Base-by-base conservation (phyloP, 92 coral and sea anemone species). In the Pocillopora meandrina region DNA sequence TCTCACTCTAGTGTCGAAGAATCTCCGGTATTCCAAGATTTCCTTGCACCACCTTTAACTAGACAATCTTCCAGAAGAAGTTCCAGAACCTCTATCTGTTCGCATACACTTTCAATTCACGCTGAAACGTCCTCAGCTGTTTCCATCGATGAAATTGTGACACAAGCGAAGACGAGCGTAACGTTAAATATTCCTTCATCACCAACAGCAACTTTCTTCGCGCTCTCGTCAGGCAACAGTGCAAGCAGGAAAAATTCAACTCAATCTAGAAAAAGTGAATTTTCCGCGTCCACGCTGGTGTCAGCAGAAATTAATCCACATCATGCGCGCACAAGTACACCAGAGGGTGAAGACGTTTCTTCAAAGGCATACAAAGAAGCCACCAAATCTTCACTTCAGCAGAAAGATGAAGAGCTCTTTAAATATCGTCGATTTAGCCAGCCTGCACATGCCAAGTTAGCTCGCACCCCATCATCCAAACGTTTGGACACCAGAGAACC, bases 51-150 rank as follows among this genome's bases (percentile, higher is more conserved):
- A 12, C 92, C 91, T 42, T 42, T 42, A 3, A 42, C 52, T n/a
- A 85, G 89, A 15, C 81, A 84, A 60, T 33, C 59, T 1, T 62
- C 87, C 36, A 81, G 91, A 71, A 70, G 90, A 35, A 85, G 84
- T 12, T 84, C 97, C 8, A 85, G 75, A 19, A 81, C 70, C 5
- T 83, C 93, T 56, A 67, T 89, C 52, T 91, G 92, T 70, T 89
- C 94, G 13, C 91, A 87, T 55, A 72, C 89, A 17, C 61, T 94
- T 31, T 94, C 98, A 36, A 79, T 94, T 55, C 95, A 92, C 65
- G 78, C 98, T 0, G 93, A 94, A 76, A 76, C 98, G 20, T 65
- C 92, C 1, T 89, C 97, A 9, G 82, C 92, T 5, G 79, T 93
- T 67, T 86, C 89, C 65, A 21, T 87, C 18, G 89, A 91, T 7